Conservation (phyloP, 2,888 invertebrate species). For the Drosophila fungiperda region DNA sequence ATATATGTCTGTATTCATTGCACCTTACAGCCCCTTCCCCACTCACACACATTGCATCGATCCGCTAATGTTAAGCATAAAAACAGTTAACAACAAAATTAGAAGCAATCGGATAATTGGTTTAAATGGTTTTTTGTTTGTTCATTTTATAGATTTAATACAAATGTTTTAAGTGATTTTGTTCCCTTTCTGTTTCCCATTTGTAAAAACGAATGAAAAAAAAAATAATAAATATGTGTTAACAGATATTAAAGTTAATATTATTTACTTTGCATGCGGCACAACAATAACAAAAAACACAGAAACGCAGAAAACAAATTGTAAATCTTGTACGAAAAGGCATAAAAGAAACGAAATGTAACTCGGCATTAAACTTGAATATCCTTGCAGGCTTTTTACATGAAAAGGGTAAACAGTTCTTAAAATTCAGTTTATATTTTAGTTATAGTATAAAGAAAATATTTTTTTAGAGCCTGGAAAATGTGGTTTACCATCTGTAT, state of each 20-base stretch:
- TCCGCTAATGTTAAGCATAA: conserved; percentile 1
- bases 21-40: background rate
- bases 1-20: conserved; percentile 29
- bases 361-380: background rate
- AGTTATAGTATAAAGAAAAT: background rate
- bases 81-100: background rate
- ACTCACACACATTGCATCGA: background rate
- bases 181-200: conserved; percentile 25
- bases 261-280: conserved; percentile 7
- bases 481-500: background rate
- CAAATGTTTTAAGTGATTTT: conserved; percentile 34
- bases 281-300: background rate
- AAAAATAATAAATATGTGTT: conserved; percentile 16
- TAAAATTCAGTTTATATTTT: background rate
- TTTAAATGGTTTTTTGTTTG: background rate
- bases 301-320: background rate
- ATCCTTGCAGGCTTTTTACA: conserved; percentile 2
- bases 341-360: background rate
- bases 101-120: conserved; percentile 1
- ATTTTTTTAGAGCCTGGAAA: background rate
- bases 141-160: conserved; percentile 21
- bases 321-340: conserved; percentile 5
- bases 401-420: background rate
- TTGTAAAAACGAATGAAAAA: conserved; percentile 5
- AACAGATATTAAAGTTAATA: conserved; percentile 23